phyloP scores from a whole-genome alignment of 2,797 vertebrate genomes.

The Takifugu rubripes region DNA sequence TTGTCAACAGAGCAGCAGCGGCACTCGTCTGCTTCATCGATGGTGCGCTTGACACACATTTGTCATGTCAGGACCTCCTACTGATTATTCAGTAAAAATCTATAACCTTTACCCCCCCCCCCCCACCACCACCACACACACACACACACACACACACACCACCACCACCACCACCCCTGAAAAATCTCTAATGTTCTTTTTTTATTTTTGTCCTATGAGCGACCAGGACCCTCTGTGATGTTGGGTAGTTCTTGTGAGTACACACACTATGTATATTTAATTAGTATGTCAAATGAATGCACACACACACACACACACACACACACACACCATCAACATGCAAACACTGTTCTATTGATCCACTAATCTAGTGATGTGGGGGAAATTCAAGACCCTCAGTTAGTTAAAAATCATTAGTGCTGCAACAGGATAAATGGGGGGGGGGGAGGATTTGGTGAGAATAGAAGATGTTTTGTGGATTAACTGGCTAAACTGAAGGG shows the following conservation, averaged over 20 bases:
- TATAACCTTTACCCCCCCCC: constrained; percentile 29
- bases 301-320: constrained; percentile 21
- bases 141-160: too few species aligned
- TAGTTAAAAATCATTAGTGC: constrained; percentile 62
- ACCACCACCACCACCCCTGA: neutral
- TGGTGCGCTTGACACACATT: constrained; percentile 55
- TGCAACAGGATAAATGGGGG: constrained; percentile 5
- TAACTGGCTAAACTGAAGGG: neutral
- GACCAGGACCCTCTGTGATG: constrained; percentile 24
- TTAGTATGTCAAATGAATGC: constrained; percentile 30
- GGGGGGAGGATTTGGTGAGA: constrained; percentile 2
- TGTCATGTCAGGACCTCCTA: constrained; percentile 59
- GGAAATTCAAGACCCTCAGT: constrained; percentile 61
- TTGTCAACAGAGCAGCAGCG: constrained; percentile 43
- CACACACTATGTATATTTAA: constrained; percentile 2
- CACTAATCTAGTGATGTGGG: constrained; percentile 52
- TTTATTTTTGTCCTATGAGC: constrained; percentile 15
- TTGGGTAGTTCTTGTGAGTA: too few species aligned
- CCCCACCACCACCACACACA: too few species aligned
- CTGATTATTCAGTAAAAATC: constrained; percentile 54
- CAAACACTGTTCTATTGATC: constrained; percentile 59
- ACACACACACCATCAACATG: constrained; percentile 19
- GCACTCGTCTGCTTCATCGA: constrained; percentile 44
- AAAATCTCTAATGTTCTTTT: constrained; percentile 39
- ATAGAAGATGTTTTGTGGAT: neutral